Percentiles rank a stretch among this genome's conserved stretches.
phyloP scores from a whole-genome alignment of 2,888 invertebrate genomes.

The Agrotis ipsilon region DNA sequence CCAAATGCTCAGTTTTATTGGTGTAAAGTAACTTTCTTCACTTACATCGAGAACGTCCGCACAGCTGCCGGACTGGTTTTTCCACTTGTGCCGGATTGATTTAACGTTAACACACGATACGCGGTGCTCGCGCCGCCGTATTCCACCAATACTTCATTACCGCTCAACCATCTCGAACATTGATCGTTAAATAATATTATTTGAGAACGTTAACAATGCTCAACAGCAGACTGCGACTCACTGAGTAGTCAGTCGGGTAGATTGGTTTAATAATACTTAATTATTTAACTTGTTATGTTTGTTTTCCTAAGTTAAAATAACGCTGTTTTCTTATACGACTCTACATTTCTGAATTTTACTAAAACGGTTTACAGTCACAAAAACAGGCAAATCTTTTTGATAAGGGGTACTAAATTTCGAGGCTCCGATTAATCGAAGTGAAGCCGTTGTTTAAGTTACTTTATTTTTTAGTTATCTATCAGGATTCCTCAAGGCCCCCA shows the following conservation, averaged over 20 bases:
- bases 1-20: constrained; percentile 61
- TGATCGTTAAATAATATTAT: constrained; percentile 64
- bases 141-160: constrained; percentile 83
- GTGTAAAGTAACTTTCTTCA: constrained; percentile 75
- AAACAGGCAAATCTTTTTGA: not conserved
- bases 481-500: not conserved
- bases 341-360: too few species aligned
- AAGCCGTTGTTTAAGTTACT: not conserved
- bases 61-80: constrained; percentile 91
- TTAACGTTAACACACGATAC: constrained; percentile 88
- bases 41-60: constrained; percentile 82
- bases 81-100: constrained; percentile 90
- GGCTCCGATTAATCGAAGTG: not conserved
- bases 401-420: not conserved
- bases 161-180: constrained; percentile 76
- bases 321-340: too few species aligned
- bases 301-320: not conserved
- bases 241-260: too few species aligned
- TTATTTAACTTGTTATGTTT: constrained; percentile 27
- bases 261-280: constrained; percentile 9
- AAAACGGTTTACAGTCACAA: too few species aligned
- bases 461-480: constrained; percentile 1
- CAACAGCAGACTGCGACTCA: constrained; percentile 10
- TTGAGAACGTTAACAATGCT: constrained; percentile 41
- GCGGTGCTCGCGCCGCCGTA: constrained; percentile 78